Percentiles rank a stretch among this genome's conserved stretches.
Evolutionary conservation across 2,888 invertebrate genomes (phyloP).

Genomic region (Ophion obscuratus): DNA sequence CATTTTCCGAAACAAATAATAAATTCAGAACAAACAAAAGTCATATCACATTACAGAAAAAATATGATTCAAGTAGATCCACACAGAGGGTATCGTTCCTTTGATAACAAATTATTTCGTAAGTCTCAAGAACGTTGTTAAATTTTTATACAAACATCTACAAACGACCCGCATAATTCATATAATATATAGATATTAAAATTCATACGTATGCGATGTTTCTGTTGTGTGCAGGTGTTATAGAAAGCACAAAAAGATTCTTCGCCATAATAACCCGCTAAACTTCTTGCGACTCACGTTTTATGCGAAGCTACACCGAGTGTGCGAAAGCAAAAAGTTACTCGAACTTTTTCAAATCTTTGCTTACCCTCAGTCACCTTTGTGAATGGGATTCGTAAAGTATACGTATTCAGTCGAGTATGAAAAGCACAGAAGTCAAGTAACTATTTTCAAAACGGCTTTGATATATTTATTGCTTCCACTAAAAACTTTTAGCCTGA

Average conservation of each 20-base stretch:
- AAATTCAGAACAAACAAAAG: background rate
- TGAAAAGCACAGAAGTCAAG: background rate
- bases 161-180: background rate
- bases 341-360: background rate
- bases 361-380: background rate
- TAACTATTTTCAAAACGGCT: background rate
- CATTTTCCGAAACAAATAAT: slow-evolving; percentile 2
- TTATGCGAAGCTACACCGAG: background rate
- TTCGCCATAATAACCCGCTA: background rate
- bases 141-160: background rate
- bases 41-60: slow-evolving; percentile 1
- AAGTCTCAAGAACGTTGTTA: background rate
- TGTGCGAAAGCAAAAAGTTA: background rate
- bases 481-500: background rate
- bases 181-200: background rate
- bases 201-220: background rate
- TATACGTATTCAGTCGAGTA: background rate
- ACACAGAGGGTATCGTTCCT: background rate
- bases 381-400: background rate
- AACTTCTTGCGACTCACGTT: background rate
- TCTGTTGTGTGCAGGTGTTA: background rate
- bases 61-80: too few relatives aligned
- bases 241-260: background rate
- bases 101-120: background rate
- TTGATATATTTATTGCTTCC: background rate